phyloP scores from a whole-genome alignment of 2,888 invertebrate species.

The Meteorus colon region DNA sequence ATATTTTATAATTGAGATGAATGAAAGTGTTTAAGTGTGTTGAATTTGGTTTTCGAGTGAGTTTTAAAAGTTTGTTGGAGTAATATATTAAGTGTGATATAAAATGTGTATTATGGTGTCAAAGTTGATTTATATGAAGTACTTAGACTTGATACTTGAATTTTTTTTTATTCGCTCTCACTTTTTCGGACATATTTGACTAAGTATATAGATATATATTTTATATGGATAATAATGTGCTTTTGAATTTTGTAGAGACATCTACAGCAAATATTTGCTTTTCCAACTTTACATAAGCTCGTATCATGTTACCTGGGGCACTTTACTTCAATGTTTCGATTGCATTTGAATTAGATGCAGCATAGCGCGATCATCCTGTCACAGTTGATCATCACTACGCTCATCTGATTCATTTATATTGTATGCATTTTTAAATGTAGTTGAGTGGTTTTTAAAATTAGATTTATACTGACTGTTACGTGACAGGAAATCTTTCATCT shows the following conservation, averaged over 20 bases:
- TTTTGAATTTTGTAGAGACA: constrained; percentile 42
- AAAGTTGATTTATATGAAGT: constrained; percentile 26
- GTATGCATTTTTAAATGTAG: no score
- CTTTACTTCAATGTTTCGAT: constrained; percentile 52
- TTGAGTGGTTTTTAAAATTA: no score
- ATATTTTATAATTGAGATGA: constrained; percentile 32
- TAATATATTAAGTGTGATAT: background rate
- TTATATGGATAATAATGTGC: background rate
- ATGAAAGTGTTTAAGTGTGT: constrained; percentile 32
- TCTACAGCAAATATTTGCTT: constrained; percentile 58
- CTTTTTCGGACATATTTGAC: constrained; percentile 20
- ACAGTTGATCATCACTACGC: background rate
- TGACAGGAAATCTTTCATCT: no score
- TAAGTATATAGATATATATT: no score
- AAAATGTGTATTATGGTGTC: background rate
- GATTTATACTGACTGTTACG: no score
- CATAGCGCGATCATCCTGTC: background rate
- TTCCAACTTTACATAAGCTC: constrained; percentile 47
- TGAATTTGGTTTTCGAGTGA: constrained; percentile 25
- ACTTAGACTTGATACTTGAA: constrained; percentile 25
- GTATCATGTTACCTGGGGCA: background rate
- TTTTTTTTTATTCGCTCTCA: background rate
- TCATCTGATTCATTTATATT: background rate
- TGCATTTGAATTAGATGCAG: constrained; percentile 54
- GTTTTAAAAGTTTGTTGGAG: constrained; percentile 5